Conservation (phyloP, 2,113 vertebrate genomes). For the Malurus elegans region DNA sequence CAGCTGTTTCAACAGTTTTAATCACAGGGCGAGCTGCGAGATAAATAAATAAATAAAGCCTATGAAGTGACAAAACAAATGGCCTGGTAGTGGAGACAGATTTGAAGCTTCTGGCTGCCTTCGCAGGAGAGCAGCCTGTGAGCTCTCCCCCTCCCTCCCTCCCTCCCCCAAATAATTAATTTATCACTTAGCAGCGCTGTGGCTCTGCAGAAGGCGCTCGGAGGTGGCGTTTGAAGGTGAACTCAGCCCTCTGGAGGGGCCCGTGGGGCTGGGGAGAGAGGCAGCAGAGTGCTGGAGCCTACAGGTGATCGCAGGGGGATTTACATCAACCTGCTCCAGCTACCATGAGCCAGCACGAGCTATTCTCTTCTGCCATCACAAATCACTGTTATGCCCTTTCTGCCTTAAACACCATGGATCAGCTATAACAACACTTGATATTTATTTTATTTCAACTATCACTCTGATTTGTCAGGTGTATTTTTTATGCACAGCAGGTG, state of each 20-base stretch:
- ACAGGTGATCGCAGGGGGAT: background rate
- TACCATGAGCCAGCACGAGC: background rate
- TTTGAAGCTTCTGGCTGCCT: slow-evolving; percentile 59
- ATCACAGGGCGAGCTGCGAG: slow-evolving; percentile 20
- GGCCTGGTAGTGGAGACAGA: slow-evolving; percentile 15
- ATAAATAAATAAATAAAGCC: slow-evolving; percentile 67
- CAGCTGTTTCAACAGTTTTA: slow-evolving; percentile 63
- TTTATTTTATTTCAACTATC: slow-evolving; percentile 81
- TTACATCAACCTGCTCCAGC: background rate
- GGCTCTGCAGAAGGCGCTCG: background rate
- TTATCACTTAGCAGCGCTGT: slow-evolving; percentile 23
- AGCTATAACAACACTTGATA: slow-evolving; percentile 68
- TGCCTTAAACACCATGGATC: slow-evolving; percentile 66
- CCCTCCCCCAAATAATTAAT: slow-evolving; percentile 58
- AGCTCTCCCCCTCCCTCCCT: background rate
- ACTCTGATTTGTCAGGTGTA: slow-evolving; percentile 78
- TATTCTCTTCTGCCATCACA: slow-evolving; percentile 40
- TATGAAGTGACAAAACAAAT: slow-evolving; percentile 65
- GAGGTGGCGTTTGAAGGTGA: slow-evolving; percentile 1
- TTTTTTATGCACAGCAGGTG: slow-evolving; percentile 78
- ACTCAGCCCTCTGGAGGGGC: background rate
- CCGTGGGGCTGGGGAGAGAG: background rate
- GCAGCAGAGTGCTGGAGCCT: background rate
- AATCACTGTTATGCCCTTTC: slow-evolving; percentile 56
- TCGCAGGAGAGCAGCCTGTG: background rate